Percentiles rank a stretch among this genome's conserved stretches.
phyloP scores from a whole-genome alignment of 2,797 vertebrate species.

The Emys orbicularis region DNA sequence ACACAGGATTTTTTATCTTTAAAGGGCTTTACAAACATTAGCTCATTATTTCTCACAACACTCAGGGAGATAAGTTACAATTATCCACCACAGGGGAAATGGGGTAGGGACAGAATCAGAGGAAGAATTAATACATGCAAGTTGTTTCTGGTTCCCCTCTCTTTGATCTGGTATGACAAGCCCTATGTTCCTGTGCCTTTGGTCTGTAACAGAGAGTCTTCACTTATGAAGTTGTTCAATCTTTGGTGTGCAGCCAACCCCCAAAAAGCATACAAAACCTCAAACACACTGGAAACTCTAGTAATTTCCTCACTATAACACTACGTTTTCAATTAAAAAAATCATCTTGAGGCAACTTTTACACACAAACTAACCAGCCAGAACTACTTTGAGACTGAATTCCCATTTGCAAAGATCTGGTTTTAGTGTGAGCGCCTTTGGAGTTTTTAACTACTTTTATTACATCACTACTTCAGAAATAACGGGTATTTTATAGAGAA shows the following conservation, averaged over 20 bases:
- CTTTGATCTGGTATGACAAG: background rate
- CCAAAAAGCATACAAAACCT: conserved; percentile 55
- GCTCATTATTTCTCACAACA: background rate
- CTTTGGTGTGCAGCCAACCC: conserved; percentile 9
- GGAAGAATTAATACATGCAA: background rate
- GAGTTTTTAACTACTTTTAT: conserved; percentile 68
- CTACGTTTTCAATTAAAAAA: background rate
- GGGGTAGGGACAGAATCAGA: rapidly evolving
- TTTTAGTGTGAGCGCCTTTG: conserved; percentile 62
- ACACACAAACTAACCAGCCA: conserved; percentile 38
- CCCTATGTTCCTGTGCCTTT: rapidly evolving
- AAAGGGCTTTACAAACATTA: background rate
- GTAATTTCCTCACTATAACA: conserved; percentile 21
- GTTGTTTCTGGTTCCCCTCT: background rate
- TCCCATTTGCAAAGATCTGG: conserved; percentile 33
- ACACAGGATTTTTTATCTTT: background rate
- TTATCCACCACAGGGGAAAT: background rate
- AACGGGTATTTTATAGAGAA: conserved; percentile 75
- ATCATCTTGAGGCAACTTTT: conserved; percentile 47
- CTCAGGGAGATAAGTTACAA: background rate
- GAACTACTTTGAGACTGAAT: conserved; percentile 34
- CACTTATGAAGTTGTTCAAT: background rate
- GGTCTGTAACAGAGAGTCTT: rapidly evolving
- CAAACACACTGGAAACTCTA: conserved; percentile 34
- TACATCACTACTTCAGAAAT: conserved; percentile 64